Percentiles rank a stretch among this genome's conserved stretches.
These are phyloP conservation scores for Orbicella faveolata DNA, from an alignment of 64 coral and sea anemone species.

Conservation along the genomic window DNA sequence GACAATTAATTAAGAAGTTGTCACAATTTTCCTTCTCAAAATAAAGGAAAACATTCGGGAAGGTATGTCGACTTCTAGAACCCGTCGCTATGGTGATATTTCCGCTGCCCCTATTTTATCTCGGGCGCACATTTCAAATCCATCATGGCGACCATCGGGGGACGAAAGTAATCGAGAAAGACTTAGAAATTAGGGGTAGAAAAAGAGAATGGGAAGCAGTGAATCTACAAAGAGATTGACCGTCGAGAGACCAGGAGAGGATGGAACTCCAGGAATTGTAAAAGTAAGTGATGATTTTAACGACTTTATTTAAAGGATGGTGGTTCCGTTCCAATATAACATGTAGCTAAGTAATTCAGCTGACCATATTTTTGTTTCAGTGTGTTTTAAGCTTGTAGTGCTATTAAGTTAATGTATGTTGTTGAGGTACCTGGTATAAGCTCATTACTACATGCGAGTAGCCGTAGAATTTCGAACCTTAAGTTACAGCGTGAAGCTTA, in stretches of 20 bases:
- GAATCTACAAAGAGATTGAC: constrained; percentile 91
- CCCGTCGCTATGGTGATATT: constrained; percentile 25
- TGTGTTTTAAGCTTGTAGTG: too few relatives aligned
- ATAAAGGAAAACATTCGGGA: not conserved
- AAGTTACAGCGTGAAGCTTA: too few relatives aligned
- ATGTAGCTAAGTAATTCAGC: too few relatives aligned
- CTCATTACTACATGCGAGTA: too few relatives aligned
- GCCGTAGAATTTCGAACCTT: too few relatives aligned
- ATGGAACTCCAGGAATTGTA: constrained; percentile 67
- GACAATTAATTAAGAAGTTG: not conserved
- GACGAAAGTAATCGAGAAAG: not conserved
- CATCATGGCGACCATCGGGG: not conserved
- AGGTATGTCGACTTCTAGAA: not conserved
- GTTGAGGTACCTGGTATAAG: too few relatives aligned
- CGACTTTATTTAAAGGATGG: not conserved
- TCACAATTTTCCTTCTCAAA: not conserved
- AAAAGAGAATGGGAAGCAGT: constrained; percentile 80
- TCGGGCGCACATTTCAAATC: not conserved
- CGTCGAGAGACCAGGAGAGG: constrained; percentile 72
- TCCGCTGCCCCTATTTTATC: constrained; percentile 24
- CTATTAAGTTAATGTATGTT: too few relatives aligned
- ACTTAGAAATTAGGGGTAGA: not conserved
- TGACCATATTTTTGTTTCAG: too few relatives aligned
- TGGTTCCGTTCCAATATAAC: too few relatives aligned
- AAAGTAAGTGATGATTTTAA: constrained; percentile 43